These are phyloP conservation scores for Erythrocercus mccallii DNA, from an alignment of 2,113 vertebrate genomes.

Conservation along the genomic window DNA sequence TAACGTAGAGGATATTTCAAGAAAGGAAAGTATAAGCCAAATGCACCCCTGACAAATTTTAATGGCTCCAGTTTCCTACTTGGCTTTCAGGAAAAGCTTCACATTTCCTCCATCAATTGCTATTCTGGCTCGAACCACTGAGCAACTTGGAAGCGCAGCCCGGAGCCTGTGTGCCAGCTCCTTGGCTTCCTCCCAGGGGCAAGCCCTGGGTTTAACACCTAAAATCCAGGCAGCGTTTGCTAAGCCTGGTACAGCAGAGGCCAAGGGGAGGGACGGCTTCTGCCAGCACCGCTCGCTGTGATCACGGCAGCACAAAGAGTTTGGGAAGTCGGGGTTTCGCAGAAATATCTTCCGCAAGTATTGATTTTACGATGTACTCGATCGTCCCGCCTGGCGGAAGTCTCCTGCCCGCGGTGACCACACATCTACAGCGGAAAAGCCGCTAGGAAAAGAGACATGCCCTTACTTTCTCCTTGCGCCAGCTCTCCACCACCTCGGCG, in stretches of 20 bases:
- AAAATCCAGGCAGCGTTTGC: background rate
- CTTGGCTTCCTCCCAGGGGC: background rate
- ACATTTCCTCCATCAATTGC: background rate
- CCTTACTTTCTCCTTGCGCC: conserved; percentile 87
- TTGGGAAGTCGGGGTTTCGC: background rate
- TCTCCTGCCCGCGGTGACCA: background rate
- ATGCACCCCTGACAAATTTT: background rate
- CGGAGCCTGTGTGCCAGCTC: background rate
- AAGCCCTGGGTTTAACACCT: background rate
- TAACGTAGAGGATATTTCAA: background rate
- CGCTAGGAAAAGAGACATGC: background rate
- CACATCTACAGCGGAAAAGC: background rate
- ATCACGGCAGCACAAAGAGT: too few species aligned
- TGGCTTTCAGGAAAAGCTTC: background rate
- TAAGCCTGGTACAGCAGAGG: background rate
- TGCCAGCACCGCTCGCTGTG: background rate
- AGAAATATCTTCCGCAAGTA: background rate
- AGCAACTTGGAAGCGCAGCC: background rate
- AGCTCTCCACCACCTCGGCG: conserved; percentile 82
- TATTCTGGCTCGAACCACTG: background rate
- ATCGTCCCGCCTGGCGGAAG: background rate
- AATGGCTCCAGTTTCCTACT: background rate
- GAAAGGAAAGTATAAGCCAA: background rate
- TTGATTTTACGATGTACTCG: background rate
- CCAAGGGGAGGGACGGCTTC: background rate